Conservation (phyloP, 92 coral and sea anemone species). For the Porites rus region DNA sequence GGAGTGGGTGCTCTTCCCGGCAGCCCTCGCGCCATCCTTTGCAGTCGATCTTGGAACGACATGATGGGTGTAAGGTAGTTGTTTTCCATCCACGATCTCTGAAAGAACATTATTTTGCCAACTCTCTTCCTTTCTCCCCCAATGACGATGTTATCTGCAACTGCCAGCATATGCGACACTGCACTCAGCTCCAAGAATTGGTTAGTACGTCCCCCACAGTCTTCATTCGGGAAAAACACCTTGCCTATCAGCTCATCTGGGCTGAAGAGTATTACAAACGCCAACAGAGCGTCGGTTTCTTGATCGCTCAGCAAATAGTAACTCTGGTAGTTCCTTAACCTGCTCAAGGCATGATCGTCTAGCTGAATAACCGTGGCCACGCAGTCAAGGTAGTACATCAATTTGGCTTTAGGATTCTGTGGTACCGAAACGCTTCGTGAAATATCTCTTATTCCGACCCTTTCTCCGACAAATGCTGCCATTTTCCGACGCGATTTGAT, state of each 20-base stretch:
- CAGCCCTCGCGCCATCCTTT: conserved; percentile 23
- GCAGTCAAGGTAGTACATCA: conserved; percentile 9
- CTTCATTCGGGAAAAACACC: conserved; percentile 46
- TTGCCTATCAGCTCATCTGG: conserved; percentile 48
- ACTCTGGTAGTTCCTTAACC: conserved; percentile 24
- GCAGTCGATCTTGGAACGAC: conserved; percentile 13
- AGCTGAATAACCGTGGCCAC: conserved; percentile 1
- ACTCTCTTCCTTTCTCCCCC: conserved; percentile 49
- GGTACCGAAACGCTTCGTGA: background rate
- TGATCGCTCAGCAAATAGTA: conserved; percentile 21
- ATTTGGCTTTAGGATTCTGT: background rate
- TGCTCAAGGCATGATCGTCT: conserved; percentile 4
- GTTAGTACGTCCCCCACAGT: conserved; percentile 26
- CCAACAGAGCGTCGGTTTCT: conserved; percentile 36
- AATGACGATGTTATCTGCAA: conserved; percentile 44
- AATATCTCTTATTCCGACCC: conserved; percentile 15
- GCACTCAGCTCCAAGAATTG: conserved; percentile 36
- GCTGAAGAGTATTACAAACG: conserved; percentile 24
- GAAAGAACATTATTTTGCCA: conserved; percentile 32
- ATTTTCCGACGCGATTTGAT: background rate
- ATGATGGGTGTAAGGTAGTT: conserved; percentile 31
- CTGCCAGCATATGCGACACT: conserved; percentile 30
- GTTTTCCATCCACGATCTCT: conserved; percentile 13
- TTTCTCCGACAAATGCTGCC: conserved; percentile 13
- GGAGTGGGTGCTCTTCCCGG: conserved; percentile 20